Evolutionary conservation across 1,140 invertebrate genomes (phyloP).

Genomic region (Tyrophagus putrescentiae): DNA sequence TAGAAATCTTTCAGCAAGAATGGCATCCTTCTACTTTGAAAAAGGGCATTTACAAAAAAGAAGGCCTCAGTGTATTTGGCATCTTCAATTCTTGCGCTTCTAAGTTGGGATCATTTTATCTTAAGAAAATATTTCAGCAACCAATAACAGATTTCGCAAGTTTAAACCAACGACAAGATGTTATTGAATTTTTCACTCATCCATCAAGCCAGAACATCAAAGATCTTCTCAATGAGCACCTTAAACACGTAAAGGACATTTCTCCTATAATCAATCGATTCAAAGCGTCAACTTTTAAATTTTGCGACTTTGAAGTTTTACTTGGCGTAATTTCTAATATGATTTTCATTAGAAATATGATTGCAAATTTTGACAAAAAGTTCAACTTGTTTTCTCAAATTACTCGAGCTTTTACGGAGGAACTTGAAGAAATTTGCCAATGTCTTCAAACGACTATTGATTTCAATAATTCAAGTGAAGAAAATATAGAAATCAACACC

Average conservation of each 20-base stretch:
- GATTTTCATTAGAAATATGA: not conserved
- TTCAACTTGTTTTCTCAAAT: not conserved
- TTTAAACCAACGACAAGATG: conserved; percentile 19
- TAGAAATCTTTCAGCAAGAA: conserved; percentile 56
- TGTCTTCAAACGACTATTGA: conserved; percentile 15
- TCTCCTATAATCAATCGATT: conserved; percentile 11
- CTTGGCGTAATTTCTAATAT: not conserved
- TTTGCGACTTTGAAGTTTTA: conserved; percentile 9
- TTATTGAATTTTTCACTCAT: conserved; percentile 20
- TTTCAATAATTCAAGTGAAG: conserved; percentile 9
- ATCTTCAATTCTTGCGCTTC: conserved; percentile 21
- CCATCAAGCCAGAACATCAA: not conserved
- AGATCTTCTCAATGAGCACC: not conserved
- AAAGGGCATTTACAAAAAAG: conserved; percentile 39
- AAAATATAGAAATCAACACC: conserved; percentile 12
- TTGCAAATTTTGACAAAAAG: not conserved
- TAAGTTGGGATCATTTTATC: conserved; percentile 4
- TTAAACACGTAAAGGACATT: conserved; percentile 18
- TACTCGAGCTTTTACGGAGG: not conserved
- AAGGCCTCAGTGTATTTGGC: conserved; percentile 44
- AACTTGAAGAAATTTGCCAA: not conserved
- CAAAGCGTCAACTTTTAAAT: not conserved
- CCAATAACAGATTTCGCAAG: conserved; percentile 2
- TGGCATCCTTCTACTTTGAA: conserved; percentile 62
- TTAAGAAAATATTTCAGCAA: conserved; percentile 19